Conservation (phyloP, 2,888 invertebrate species). For the Plutella xylostella region DNA sequence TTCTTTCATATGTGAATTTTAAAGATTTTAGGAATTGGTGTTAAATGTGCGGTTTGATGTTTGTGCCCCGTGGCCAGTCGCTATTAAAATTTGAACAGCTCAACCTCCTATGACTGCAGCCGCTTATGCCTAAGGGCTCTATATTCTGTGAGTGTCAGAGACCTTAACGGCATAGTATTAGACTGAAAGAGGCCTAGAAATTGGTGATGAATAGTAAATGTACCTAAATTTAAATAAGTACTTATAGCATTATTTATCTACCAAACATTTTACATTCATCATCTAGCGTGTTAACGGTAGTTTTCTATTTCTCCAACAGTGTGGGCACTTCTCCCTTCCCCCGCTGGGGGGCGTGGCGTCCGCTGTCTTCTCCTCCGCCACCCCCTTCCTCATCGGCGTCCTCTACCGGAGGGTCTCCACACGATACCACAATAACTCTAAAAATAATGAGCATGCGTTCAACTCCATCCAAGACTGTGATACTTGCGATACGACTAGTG, state of each 20-base stretch:
- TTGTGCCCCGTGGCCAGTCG: too few species aligned
- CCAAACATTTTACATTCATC: background rate
- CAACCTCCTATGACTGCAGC: background rate
- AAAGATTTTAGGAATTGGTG: too few species aligned
- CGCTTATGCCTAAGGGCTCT: background rate
- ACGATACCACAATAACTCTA: background rate
- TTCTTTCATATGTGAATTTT: too few species aligned
- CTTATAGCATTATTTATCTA: background rate
- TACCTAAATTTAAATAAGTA: background rate
- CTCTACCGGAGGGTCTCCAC: background rate
- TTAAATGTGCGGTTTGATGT: too few species aligned
- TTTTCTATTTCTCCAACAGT: slow-evolving; percentile 23
- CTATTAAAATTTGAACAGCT: background rate
- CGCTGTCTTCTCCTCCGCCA: slow-evolving; percentile 23
- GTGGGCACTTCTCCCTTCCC: slow-evolving; percentile 33
- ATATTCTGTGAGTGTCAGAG: background rate
- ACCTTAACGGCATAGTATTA: background rate
- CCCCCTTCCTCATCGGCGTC: slow-evolving; percentile 30
- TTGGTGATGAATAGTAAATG: background rate
- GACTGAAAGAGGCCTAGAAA: background rate
- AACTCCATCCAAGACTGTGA: background rate
- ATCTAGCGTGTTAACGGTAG: background rate
- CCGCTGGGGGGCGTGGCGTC: slow-evolving; percentile 24
- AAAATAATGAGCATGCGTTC: background rate
- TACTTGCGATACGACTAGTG: background rate